Conservation (phyloP, 2,797 vertebrate species). For the Choloepus didactylus region DNA sequence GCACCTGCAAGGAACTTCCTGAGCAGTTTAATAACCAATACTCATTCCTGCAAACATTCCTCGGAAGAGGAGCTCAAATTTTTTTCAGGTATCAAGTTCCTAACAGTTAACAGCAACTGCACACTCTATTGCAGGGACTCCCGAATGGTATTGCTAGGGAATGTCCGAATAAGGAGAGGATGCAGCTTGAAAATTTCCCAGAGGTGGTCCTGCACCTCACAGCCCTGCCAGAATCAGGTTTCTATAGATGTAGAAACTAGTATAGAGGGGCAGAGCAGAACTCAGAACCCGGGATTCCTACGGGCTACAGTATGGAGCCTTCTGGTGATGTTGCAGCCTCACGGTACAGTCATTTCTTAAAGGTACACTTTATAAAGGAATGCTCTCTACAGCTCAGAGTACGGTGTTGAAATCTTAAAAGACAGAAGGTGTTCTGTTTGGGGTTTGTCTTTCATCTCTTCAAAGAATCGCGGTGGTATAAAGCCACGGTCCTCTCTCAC, state of each 20-base stretch:
- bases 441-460: background rate
- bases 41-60: background rate
- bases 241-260: background rate
- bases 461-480: background rate
- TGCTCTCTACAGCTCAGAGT: background rate
- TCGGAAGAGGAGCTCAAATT: background rate
- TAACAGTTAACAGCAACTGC: background rate
- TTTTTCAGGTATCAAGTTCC: background rate
- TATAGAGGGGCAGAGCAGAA: background rate
- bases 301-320: background rate
- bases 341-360: background rate
- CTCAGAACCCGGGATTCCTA: background rate
- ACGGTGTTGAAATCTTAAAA: background rate
- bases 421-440: background rate
- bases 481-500: background rate
- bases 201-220: background rate
- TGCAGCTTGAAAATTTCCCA: fast-evolving
- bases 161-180: background rate
- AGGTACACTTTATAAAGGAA: background rate
- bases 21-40: background rate
- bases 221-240: background rate
- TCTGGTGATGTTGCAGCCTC: background rate
- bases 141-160: no score
- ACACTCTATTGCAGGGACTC: background rate
- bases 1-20: background rate